Evolutionary conservation across 2,113 vertebrate species (phyloP), one percentile per base, ranked within the genome.

Genomic region (Oostethus manadensis): DNA sequence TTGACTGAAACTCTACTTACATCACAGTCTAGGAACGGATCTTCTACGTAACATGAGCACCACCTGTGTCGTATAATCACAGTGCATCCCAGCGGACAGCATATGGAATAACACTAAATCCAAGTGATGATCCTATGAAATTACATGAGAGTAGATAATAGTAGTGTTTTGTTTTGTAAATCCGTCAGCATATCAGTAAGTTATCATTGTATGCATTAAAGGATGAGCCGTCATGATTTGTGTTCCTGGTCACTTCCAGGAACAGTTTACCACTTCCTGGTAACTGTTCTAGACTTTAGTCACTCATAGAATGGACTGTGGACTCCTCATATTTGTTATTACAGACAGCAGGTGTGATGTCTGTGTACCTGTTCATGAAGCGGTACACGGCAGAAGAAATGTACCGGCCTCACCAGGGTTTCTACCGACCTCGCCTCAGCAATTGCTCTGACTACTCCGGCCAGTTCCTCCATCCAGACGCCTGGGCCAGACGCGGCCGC

Each of bases 291-390:
- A 16, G 22, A 50, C 15, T 10, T 54, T 55, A 18, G 33, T 22
- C 18, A 21, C 10, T 7, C n/a, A n/a, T n/a, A 43, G 9, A 60
- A 9, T 51, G 18, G 60, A 40, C 48, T n/a, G 8, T 57, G 14
- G 22, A 18, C 44, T 4, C 9, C 10, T 29, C 16, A 51, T 11
- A 23, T 2, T 66, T n/a, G 5, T 0, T 2, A 10, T 49, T 20
- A 10, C 60, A 95, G 94, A 89, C 91, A 0, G 93, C 94, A 0
- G 93, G 94, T 4, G 94, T 95, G 74, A 95, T 95, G 93, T 94
- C 93, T 0, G 93, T 95, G 42, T 94, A 95, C 81, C 88, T 96
- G 62, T 96, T 96, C 85, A 94, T 96, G 93, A 95, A 96, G 83
- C 84, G 93, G 15, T 96, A 96, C 86, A 93, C 92, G 0, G 92